Evolutionary conservation across 1,140 invertebrate species (phyloP), one percentile per base, ranked within the genome.

Genomic region (Solenopsis fugax): DNA sequence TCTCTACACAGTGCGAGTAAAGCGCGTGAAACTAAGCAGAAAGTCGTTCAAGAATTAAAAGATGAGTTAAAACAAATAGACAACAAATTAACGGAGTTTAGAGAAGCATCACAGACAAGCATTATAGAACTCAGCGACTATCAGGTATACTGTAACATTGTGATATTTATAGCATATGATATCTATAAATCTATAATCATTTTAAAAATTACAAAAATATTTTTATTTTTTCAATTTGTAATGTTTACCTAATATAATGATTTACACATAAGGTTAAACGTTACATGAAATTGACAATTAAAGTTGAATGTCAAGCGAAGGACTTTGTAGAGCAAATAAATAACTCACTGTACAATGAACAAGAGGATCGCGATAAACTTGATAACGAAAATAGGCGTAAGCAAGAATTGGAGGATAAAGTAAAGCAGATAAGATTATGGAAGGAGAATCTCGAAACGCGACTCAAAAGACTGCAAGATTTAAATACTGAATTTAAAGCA

Each of bases 201-300:
- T 29, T 56, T 41, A 3, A 3, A 41, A 41, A 73, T n/a, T 4
- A 73, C n/a, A 73, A 52, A 72, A 34, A 37, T 37, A 12, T 34
- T 54, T 29, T 60, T 62, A 4, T 58, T 52, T 65, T 52, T 77
- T 71, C 48, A 56, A 45, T n/a, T 24, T 69, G 12, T 60, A 56
- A 54, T 34, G 84, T 29, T 65, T 78, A 10, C 24, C 12, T 75
- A 29, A 72, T 60, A 75, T 13, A 78, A 80, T 29, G 16, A 78
- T 72, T 37, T 62, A 77, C 21, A 24, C 89, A 88, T 72, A 92
- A 98, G 97, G 97, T 99, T 34, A 96, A 97, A 88, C 98, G 99
- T 94, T 99, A 99, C 95, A 97, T 99, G 93, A 96, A 97, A 50
- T 95, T 99, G 75, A 99, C 99, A 95, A 98, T 98, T 94, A 97